These are phyloP conservation scores for Cygnus buccinator DNA, from an alignment of 2,113 vertebrate genomes.

Conservation along the genomic window DNA sequence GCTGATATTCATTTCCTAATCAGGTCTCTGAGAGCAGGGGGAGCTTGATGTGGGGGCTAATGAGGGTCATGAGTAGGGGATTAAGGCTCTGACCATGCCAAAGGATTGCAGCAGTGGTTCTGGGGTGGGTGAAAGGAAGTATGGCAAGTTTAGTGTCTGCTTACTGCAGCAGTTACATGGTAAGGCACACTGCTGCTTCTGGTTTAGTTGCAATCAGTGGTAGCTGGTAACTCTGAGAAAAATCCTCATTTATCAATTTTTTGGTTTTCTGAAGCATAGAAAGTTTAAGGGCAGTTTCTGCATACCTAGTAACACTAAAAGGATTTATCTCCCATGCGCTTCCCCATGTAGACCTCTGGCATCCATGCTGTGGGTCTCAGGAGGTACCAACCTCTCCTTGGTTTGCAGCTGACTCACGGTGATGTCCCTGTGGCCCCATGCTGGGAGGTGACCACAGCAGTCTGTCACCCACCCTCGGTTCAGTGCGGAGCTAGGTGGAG, in stretches of 20 bases:
- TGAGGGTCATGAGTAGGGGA: accelerated
- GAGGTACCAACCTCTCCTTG: no score
- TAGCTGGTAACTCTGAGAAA: not conserved
- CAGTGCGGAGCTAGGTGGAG: no score
- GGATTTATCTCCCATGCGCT: no score
- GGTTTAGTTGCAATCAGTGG: not conserved
- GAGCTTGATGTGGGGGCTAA: not conserved
- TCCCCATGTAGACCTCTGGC: accelerated
- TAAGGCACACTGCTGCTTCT: accelerated
- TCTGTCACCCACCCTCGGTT: no score
- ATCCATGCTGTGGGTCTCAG: not conserved
- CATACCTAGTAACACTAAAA: no score
- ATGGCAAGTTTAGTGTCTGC: accelerated
- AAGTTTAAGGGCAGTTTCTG: no score
- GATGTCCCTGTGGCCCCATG: no score
- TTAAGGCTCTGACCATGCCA: accelerated
- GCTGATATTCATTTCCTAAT: not conserved
- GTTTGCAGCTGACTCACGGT: no score
- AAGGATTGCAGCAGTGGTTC: accelerated
- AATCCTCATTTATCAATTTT: not conserved
- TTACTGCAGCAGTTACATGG: not conserved
- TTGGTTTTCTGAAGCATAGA: not conserved
- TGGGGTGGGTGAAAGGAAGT: not conserved
- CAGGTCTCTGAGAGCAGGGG: not conserved
- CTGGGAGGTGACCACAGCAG: no score